These are phyloP conservation scores for Spheniscus mendiculus DNA, from an alignment of 2,113 vertebrate genomes.

Conservation along the genomic window DNA sequence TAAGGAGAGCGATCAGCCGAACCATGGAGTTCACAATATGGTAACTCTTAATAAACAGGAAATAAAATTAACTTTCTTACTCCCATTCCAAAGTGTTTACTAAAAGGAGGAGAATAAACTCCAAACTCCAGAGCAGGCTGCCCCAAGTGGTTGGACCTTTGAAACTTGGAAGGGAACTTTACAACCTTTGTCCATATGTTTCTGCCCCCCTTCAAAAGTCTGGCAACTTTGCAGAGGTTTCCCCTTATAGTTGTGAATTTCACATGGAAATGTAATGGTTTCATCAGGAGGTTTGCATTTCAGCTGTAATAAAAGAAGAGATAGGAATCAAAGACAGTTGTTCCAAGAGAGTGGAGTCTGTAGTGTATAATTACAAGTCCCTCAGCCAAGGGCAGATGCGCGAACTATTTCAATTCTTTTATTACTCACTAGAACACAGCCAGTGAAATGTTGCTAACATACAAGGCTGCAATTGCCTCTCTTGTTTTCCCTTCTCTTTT, in stretches of 20 bases:
- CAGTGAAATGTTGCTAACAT: background rate
- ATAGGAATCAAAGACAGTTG: constrained; percentile 21
- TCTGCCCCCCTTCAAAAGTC: constrained; percentile 17
- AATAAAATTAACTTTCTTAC: constrained; percentile 7
- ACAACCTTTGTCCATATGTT: constrained; percentile 39
- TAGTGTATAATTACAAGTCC: background rate
- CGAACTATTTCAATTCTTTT: constrained; percentile 56
- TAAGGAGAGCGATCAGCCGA: background rate
- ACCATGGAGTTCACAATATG: background rate
- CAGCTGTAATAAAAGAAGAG: constrained; percentile 27
- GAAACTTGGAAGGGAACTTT: constrained; percentile 47
- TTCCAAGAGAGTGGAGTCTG: constrained; percentile 36
- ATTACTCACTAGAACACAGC: constrained; percentile 32
- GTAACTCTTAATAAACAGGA: constrained; percentile 25
- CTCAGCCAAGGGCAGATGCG: constrained; percentile 24
- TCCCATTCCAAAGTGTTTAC: constrained; percentile 7
- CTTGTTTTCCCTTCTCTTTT: background rate
- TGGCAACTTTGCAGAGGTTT: constrained; percentile 44
- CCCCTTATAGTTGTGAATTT: constrained; percentile 63
- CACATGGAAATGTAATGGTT: constrained; percentile 61
- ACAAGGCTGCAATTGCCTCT: background rate
- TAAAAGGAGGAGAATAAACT: constrained; percentile 11
- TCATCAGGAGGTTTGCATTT: constrained; percentile 62
- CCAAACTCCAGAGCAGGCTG: background rate
- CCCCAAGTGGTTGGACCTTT: constrained; percentile 28